phyloP scores from a whole-genome alignment of 2,797 vertebrate species.

The Notolabrus celidotus region DNA sequence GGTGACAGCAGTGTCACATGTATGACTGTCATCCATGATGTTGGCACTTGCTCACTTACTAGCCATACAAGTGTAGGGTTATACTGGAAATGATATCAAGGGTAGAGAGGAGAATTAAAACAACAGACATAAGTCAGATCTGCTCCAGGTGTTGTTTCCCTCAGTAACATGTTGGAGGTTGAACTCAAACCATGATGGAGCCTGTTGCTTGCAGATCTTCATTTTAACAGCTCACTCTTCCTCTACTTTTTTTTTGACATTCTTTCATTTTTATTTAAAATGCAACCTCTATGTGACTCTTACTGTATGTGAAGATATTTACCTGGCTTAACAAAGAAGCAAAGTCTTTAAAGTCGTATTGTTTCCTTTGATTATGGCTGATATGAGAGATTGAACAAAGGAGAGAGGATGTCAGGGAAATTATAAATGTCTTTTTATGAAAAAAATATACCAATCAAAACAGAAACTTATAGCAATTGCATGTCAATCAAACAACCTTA shows the following conservation, averaged over 20 bases:
- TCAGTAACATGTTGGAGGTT: not conserved
- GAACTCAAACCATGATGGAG: not conserved
- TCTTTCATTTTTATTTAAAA: too few relatives aligned
- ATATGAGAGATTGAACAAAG: too few relatives aligned
- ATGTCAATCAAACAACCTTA: too few relatives aligned
- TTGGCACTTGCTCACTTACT: constrained; percentile 54
- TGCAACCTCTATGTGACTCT: not conserved
- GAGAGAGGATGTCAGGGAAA: too few relatives aligned
- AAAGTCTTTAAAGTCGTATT: not conserved
- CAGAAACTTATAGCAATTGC: too few relatives aligned
- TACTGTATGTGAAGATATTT: too few relatives aligned
- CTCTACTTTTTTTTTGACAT: not conserved
- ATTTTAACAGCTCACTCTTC: not conserved
- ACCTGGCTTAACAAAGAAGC: not conserved
- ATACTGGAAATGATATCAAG: constrained; percentile 45
- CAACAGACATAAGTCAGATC: constrained; percentile 20
- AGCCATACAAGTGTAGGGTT: constrained; percentile 48
- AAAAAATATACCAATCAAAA: too few relatives aligned
- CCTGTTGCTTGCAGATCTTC: not conserved
- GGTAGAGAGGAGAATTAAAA: constrained; percentile 33
- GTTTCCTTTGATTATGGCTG: too few relatives aligned
- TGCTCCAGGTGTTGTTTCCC: not conserved
- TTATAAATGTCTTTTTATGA: too few relatives aligned
- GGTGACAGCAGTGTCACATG: constrained; percentile 63
- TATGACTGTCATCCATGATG: constrained; percentile 47